A percentile compares a stretch with the other conserved stretches of the same genome.
These are phyloP conservation scores for Chydorus sphaericus DNA, from an alignment of 2,888 invertebrate genomes.

Conservation along the genomic window DNA sequence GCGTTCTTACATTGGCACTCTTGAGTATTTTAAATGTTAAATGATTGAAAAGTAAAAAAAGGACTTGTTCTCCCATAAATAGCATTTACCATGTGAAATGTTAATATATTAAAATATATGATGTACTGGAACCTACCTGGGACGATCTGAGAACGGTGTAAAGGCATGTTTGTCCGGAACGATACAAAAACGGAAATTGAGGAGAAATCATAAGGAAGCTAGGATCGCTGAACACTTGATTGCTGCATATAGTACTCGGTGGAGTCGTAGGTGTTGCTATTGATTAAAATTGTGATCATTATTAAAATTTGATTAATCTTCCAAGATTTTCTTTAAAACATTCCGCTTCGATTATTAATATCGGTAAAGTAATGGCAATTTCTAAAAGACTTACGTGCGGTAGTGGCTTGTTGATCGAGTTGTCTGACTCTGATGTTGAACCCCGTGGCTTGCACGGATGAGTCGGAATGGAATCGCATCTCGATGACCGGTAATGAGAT, in stretches of 20 bases:
- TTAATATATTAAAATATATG: not conserved
- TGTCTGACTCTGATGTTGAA: slow-evolving; percentile 12
- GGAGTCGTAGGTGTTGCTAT: slow-evolving; percentile 5
- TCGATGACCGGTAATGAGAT: not conserved
- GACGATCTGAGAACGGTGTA: slow-evolving; percentile 11
- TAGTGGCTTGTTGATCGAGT: not conserved
- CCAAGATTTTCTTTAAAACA: too few relatives aligned
- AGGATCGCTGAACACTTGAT: slow-evolving; percentile 6
- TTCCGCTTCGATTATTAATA: too few relatives aligned
- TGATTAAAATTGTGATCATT: not conserved
- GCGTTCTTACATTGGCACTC: too few relatives aligned
- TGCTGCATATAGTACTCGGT: not conserved
- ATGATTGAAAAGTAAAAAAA: not conserved
- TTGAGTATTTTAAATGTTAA: too few relatives aligned
- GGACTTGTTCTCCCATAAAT: not conserved
- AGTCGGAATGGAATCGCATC: slow-evolving; percentile 11
- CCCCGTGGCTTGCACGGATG: slow-evolving; percentile 3
- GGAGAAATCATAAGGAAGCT: slow-evolving; percentile 13
- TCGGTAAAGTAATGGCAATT: too few relatives aligned
- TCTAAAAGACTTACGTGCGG: not conserved
- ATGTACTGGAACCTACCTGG: not conserved
- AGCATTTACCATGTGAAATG: too few relatives aligned
- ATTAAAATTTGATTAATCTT: too few relatives aligned
- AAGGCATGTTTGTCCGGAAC: slow-evolving; percentile 9
- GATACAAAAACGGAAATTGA: slow-evolving; percentile 10